Conservation (phyloP, 1,140 invertebrate species). For the Chironomus striatipennis region DNA sequence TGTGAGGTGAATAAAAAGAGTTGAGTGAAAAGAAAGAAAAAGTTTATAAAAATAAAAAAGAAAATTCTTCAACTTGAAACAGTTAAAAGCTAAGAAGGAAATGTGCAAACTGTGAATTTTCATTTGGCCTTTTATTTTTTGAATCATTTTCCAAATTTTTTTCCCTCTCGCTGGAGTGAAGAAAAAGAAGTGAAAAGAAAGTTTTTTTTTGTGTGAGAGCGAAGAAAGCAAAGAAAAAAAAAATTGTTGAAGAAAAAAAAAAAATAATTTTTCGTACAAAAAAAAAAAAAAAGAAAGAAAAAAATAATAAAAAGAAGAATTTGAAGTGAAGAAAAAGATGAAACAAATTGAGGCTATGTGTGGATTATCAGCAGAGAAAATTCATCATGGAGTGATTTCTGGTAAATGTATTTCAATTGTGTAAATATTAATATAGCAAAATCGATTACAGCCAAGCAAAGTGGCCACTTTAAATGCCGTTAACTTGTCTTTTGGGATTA, state of each 20-base stretch:
- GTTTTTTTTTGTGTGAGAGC: not conserved
- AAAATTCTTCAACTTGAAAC: not conserved
- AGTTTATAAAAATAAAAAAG: not conserved
- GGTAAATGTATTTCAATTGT: not conserved
- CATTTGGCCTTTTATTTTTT: too few relatives aligned
- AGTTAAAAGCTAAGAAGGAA: not conserved
- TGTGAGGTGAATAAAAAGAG: not conserved
- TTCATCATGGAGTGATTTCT: conserved; percentile 18
- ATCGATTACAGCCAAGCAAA: not conserved
- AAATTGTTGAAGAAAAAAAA: not conserved
- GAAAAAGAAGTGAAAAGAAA: conserved; percentile 16
- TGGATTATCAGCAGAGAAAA: not conserved
- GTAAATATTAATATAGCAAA: not conserved
- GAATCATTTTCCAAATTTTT: too few relatives aligned
- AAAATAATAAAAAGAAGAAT: not conserved
- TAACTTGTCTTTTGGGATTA: not conserved
- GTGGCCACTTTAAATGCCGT: conserved; percentile 11
- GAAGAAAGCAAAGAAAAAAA: not conserved
- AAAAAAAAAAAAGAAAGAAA: not conserved
- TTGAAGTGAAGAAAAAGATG: not conserved
- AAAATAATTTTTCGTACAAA: not conserved
- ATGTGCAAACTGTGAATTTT: too few relatives aligned
- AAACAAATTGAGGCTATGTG: conserved; percentile 1
- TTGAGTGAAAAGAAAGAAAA: not conserved
- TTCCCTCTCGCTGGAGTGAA: not conserved